Base-by-base conservation (phyloP, 2,797 vertebrate genomes). In the Catostomus latipinnis region DNA sequence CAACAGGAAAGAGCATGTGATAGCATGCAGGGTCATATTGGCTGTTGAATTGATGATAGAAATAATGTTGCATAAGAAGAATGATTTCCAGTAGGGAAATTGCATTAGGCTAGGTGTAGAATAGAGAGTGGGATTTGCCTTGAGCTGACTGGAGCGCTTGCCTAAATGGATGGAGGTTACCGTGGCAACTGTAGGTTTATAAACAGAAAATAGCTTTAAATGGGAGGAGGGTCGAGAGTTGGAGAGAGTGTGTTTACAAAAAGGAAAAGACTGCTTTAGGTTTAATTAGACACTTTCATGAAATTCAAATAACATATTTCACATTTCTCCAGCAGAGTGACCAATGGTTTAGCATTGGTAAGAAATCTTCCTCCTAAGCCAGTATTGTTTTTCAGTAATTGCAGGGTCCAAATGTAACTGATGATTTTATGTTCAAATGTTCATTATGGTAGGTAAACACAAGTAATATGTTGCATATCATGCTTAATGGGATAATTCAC, bases 131-230 rank as follows among this genome's bases (percentile, higher is more conserved):
- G 7, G 50, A 58, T 45, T 77, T 58, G 68, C 60, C 65, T 74
- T 70, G 49, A 74, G 70, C 52, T 45, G 67, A n/a, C 43, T 77
- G 62, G 18, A 58, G 71, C 77, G 71, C 77, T 79, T 85, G 70
- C 75, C 50, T 65, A 69, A 75, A 82, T 73, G 75, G 65, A 78
- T 68, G 13, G 62, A 60, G 78, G 86, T 88, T 87, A 80, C 86
- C 83, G 67, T 87, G 86, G 88, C 80, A 89, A 89, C 86, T 76
- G 71, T 75, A 76, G 71, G 60, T 75, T 80, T 69, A 82, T 74
- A 84, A 82, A 83, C 71, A 78, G 80, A 86, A 72, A 74, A 79
- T 81, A 54, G 50, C 58, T 71, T 65, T 68, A 60, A 7, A 74
- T 52, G 22, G 61, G 18, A 18, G 56, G 18, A 60, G 65, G 56